phyloP scores from a whole-genome alignment of 2,797 vertebrate species.

The Gambusia yucatana region DNA sequence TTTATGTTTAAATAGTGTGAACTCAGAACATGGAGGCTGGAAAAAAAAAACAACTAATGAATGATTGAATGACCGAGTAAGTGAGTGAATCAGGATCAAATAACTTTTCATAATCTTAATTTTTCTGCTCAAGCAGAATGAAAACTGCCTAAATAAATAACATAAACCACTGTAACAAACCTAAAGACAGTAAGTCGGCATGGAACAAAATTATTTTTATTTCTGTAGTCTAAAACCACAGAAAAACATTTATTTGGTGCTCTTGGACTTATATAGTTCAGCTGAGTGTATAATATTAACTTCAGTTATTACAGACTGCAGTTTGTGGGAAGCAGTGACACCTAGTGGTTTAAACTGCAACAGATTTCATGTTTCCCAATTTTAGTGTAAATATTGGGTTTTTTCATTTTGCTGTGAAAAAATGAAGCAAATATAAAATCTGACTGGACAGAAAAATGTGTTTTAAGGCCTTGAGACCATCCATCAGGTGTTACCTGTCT shows the following conservation, averaged over 20 bases:
- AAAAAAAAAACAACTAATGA: background rate
- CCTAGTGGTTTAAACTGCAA: background rate
- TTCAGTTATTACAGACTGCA: too few species aligned
- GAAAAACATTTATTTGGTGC: background rate
- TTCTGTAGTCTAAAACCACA: background rate
- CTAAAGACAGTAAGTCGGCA: background rate
- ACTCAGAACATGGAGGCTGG: background rate
- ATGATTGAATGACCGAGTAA: background rate
- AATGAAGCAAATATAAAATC: background rate
- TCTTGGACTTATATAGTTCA: background rate
- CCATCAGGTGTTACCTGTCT: constrained; percentile 85
- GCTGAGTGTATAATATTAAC: background rate
- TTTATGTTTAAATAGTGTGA: background rate
- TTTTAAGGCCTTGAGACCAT: background rate
- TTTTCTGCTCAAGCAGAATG: background rate
- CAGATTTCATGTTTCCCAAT: background rate
- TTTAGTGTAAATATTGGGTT: background rate
- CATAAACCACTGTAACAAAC: background rate
- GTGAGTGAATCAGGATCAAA: background rate
- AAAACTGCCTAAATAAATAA: background rate
- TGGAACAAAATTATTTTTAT: background rate
- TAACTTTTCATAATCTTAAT: background rate
- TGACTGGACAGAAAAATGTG: background rate
- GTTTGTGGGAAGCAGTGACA: background rate
- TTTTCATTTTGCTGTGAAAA: background rate